These are phyloP conservation scores for Adelphocoris suturalis DNA, from an alignment of 2,888 invertebrate genomes.

Conservation along the genomic window DNA sequence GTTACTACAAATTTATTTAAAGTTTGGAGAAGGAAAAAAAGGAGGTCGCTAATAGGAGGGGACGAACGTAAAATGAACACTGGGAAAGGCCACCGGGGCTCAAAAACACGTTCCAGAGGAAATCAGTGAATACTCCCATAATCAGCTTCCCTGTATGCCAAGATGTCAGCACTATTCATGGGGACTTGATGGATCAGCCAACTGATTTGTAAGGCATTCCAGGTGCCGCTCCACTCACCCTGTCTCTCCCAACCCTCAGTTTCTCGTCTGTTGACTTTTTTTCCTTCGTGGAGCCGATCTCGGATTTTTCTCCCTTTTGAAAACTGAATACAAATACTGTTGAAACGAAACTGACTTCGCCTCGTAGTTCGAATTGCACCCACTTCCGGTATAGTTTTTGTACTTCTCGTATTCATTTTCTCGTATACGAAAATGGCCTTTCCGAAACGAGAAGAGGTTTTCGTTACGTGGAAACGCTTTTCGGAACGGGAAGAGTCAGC, in stretches of 20 bases:
- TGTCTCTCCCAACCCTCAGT: conserved; percentile 22
- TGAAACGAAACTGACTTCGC: neutral
- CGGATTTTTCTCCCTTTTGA: neutral
- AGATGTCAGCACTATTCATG: conserved; percentile 70
- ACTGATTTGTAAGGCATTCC: conserved; percentile 67
- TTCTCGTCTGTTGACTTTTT: conserved; percentile 9
- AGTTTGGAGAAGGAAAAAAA: neutral
- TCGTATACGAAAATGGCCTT: no score
- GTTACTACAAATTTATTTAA: conserved; percentile 33
- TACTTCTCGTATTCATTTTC: no score
- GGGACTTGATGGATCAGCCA: conserved; percentile 61
- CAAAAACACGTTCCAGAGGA: conserved; percentile 48
- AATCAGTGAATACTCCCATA: conserved; percentile 58
- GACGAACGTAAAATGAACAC: neutral
- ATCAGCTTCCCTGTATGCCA: conserved; percentile 61
- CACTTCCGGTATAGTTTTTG: no score
- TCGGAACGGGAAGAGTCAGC: no score
- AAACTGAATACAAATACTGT: neutral
- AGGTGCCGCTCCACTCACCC: conserved; percentile 58
- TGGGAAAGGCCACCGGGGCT: neutral
- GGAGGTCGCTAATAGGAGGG: neutral
- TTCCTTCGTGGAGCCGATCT: neutral
- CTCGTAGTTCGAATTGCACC: neutral
- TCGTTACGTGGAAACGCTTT: no score
- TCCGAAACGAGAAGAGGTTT: no score